Evolutionary conservation across 2,797 vertebrate genomes (phyloP), one percentile per base, ranked within the genome.

Genomic region (Myotis vivesi): DNA sequence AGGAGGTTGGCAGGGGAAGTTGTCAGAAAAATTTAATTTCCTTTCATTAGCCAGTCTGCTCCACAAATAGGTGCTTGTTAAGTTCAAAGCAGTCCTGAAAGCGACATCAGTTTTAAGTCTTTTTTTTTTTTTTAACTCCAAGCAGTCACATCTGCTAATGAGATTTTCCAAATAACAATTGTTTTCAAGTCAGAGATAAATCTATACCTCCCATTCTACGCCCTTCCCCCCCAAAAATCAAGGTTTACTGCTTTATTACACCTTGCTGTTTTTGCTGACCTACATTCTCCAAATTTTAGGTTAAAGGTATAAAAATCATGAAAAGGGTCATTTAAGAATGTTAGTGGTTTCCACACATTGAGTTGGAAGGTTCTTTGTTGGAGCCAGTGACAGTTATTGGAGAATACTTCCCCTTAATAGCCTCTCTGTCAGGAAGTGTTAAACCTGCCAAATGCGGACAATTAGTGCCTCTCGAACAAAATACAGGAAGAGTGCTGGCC

Each of bases 361-460:
- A 98, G 97, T 98, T 98, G 97, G 98, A 98, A 98, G 98, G 98
- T 97, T 98, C 98, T 99, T 99, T 99, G 98, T 99, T 98, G 98
- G 97, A 98, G 97, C 97, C 98, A 80, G 97, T 99, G 99, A 98
- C 98, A 99, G 99, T 99, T 99, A 99, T 98, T 98, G 98, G 98
- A 99, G 98, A 99, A 99, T 98, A 99, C 99, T 99, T 98, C 97
- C 98, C 98, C 97, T 99, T 99, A 99, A 99, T 98, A 98, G 99
- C 98, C 99, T 98, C 98, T 99, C 98, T 98, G 98, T 99, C 98
- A 99, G 99, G 99, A 99, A 99, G 99, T 99, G 99, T 99, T 99
- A 99, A 99, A 99, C 98, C 98, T 98, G 99, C 98, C 98, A 98
- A 99, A 99, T 98, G 98, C 97, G 95, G 98, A 99, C 99, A 99